Conservation (phyloP, 2,797 vertebrate genomes). For the Myotis pilosus region DNA sequence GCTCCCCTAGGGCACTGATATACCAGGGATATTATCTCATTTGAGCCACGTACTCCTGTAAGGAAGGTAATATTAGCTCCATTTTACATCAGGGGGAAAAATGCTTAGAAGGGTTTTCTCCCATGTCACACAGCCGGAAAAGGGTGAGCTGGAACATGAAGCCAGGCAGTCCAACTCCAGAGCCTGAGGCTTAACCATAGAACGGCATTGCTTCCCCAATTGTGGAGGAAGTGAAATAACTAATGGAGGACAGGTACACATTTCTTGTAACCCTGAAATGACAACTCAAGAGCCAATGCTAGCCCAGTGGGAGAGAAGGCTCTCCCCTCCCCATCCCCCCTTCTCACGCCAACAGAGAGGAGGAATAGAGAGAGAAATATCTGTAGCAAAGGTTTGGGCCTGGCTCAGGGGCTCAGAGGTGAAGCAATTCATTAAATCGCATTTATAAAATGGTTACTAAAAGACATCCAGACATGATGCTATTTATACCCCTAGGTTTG, state of each 20-base stretch:
- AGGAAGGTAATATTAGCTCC: neutral
- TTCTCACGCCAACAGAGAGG: neutral
- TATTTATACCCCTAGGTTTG: neutral
- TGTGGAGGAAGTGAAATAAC: neutral
- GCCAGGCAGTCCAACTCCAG: neutral
- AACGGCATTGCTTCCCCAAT: neutral
- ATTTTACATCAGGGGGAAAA: neutral
- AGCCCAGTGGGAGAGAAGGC: neutral
- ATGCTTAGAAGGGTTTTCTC: neutral
- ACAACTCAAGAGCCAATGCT: neutral
- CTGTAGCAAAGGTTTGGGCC: neutral
- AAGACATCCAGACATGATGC: neutral
- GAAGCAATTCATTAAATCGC: neutral
- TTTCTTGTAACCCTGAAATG: neutral
- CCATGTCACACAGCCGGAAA: neutral
- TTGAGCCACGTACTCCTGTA: neutral
- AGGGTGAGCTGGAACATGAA: neutral
- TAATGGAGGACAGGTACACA: neutral
- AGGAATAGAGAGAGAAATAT: neutral
- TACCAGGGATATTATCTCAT: neutral
- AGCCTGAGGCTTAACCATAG: rapidly evolving
- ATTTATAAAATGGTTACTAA: neutral
- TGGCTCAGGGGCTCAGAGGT: neutral
- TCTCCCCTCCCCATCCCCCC: too few species aligned
- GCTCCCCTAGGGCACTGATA: neutral